phyloP scores from a whole-genome alignment of 37 sponge, comb jelly and placozoan species.

The Trichoplax adhaerens region DNA sequence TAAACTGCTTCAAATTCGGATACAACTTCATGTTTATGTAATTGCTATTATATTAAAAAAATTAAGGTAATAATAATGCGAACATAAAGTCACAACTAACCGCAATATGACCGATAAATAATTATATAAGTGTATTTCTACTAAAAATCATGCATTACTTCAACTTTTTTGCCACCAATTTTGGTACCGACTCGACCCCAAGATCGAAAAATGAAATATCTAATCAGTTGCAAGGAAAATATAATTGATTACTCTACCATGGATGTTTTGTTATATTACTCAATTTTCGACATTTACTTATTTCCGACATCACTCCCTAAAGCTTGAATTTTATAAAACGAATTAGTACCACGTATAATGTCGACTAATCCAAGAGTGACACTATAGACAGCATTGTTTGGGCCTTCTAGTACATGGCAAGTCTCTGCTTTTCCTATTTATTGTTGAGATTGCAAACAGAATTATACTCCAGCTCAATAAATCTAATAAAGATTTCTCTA shows the following conservation, averaged over 20 bases:
- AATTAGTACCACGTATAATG: conserved; percentile 70
- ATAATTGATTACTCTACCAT: background rate
- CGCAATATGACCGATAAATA: too few relatives aligned
- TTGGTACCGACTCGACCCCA: conserved; percentile 97
- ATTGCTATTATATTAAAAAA: too few relatives aligned
- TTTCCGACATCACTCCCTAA: conserved; percentile 42
- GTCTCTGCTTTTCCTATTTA: too few relatives aligned
- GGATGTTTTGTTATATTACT: background rate
- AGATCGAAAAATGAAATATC: conserved; percentile 63
- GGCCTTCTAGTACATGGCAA: conserved; percentile 59
- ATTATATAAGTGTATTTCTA: too few relatives aligned
- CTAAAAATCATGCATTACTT: conserved; percentile 16
- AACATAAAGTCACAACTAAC: too few relatives aligned
- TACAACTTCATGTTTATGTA: too few relatives aligned
- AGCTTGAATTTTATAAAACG: conserved; percentile 95
- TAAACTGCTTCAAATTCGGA: too few relatives aligned
- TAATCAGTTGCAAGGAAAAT: background rate
- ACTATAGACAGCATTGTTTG: conserved; percentile 43
- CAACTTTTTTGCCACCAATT: conserved; percentile 74
- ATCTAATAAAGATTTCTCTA: background rate
- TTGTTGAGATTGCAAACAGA: too few relatives aligned
- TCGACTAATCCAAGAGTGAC: conserved; percentile 95
- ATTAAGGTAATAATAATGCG: too few relatives aligned
- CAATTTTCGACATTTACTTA: background rate
- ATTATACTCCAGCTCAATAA: conserved; percentile 33